phyloP scores from a whole-genome alignment of 2,113 vertebrate species.

The Prunella fulvescens region DNA sequence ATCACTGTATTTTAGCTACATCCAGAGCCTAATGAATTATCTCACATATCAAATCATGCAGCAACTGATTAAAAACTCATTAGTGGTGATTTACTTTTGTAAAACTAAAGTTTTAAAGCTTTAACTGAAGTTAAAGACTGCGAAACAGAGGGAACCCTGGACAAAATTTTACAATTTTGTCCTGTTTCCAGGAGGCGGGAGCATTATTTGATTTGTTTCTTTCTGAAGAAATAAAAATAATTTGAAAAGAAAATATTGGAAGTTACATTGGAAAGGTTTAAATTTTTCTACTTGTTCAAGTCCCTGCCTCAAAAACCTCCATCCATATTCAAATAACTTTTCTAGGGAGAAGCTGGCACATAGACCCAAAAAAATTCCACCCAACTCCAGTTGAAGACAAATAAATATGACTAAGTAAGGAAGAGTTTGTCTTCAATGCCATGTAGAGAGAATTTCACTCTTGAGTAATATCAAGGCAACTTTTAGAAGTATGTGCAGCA shows the following conservation, averaged over 20 bases:
- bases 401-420: background rate
- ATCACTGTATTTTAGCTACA: background rate
- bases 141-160: background rate
- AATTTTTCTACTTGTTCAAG: background rate
- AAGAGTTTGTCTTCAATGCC: background rate
- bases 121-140: background rate
- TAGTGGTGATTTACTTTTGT: background rate
- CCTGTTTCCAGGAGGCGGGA: background rate
- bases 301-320: background rate
- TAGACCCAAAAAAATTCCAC: background rate
- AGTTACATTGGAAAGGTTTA: background rate
- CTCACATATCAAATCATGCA: background rate
- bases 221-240: background rate
- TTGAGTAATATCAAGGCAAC: background rate
- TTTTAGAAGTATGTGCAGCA: background rate
- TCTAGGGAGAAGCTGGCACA: background rate
- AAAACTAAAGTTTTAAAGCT: background rate
- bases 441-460: background rate
- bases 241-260: background rate
- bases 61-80: background rate
- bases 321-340: background rate
- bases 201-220: background rate
- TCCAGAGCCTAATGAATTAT: background rate
- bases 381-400: background rate
- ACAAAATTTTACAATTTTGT: background rate